Base-by-base conservation (phyloP, 2,888 invertebrate species). In the Muschampia plurimacula region DNA sequence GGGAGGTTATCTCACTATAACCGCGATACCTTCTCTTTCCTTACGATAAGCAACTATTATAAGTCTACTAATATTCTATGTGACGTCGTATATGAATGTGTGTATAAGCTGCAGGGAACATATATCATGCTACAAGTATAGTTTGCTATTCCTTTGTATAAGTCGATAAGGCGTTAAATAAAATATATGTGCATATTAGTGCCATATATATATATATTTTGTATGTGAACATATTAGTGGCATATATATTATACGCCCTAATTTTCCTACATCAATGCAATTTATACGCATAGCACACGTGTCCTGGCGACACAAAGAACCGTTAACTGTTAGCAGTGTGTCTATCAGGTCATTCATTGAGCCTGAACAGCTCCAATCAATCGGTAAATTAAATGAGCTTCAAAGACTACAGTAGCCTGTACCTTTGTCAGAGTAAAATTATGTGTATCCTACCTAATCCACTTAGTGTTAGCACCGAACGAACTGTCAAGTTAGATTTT, bases 371-470 rank as follows among this genome's bases (percentile, higher is more conserved):
- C 22, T 41, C 41, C 57, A 57, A 57, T 67, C 52, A 55, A 55
- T 52, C 15, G 66, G n/a, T 36, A 52, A 66, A 66, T 55, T 66
- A 36, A 28, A 52, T 36, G 52, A 39, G 52, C 2, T 55, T 36
- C 15, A 15, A 39, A 55, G n/a, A 15, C 36, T 12, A 12, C 36
- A 1, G 13, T 12, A 66, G 10, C 55, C n/a, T 22, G 36, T 22
- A 39, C 55, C 52, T 49, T 52, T 41, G 55, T 15, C 22, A n/a
- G 39, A 12, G 60, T 12, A 15, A 62, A 39, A 41, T n/a, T 39
- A 15, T 41, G 62, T 60, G 3, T 57, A 28, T 60, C 60, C 39
- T 15, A 13, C 6, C 41, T 62, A 62, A 41, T 62, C 62, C 62
- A 62, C 62, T 62, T 62, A 36, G 60, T 41, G 41, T 41, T 15